Base-by-base conservation (phyloP, 2,888 invertebrate species). In the Dasysyrphus albostriatus region DNA sequence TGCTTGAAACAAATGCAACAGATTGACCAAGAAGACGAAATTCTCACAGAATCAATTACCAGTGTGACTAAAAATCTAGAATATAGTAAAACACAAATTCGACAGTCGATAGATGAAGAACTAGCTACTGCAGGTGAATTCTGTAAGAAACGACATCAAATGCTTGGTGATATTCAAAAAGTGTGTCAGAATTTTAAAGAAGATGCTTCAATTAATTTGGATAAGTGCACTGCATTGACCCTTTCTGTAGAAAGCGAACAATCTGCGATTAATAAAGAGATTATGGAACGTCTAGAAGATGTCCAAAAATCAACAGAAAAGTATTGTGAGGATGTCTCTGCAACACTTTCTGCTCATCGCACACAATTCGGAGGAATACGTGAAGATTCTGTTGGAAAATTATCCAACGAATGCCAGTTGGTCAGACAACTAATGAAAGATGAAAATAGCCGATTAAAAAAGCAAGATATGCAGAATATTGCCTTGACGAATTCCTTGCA, bases 1-100 rank as follows among this genome's bases (percentile, higher is more conserved):
- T 88, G 88, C 89, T 92, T 94, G 69, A 90, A 89, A 0, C 91
- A 91, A 8, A 88, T 94, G 77, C 92, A 93, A 63, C 91, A 93
- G 73, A 88, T 93, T 5, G 90, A 93, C n/a, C 89, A 92, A 5
- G 89, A 89, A 10, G 89, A 91, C 0, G 91, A 91, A 44, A 90
- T 90, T 0, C 91, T 90, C 1, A 88, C 88, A 0, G 90, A 92
- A 12, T 89, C 89, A 24, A 89, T 90, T 47, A 90, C 83, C 5
- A 78, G 63, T n/a, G 88, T 90, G 2, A 77, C 89, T 0, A 90
- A 88, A 34, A 91, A 92, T 47, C 83, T 92, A 10, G 88, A 90
- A 51, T 81, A 75, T 5, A 88, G 42, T 16, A 89, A 89, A 44
- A 32, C 49, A 5, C 47, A 79, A 12, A 19, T 83, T 12, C 37